These are phyloP conservation scores for Protaetia brevitarsis DNA, from an alignment of 1,140 invertebrate species.

Conservation along the genomic window DNA sequence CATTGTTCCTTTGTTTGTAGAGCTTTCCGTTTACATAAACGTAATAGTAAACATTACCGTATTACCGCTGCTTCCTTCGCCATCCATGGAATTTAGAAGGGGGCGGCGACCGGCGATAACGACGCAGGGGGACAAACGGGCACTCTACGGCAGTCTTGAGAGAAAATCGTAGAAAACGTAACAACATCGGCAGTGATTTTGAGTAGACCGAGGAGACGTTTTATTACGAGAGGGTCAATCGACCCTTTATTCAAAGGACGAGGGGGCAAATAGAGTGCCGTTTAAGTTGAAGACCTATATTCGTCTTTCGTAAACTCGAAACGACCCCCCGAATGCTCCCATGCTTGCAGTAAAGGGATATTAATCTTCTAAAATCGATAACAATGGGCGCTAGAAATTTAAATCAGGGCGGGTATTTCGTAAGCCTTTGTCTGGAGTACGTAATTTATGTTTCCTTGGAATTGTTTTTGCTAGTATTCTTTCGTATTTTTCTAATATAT, in stretches of 20 bases:
- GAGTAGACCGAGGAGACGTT: neutral
- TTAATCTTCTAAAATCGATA: neutral
- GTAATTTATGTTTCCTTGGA: too few species aligned
- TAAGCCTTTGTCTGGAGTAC: too few species aligned
- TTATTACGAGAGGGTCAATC: slow-evolving; percentile 1
- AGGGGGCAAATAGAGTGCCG: neutral
- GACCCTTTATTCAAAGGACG: neutral
- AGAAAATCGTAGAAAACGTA: slow-evolving; percentile 16
- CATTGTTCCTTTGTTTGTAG: slow-evolving; percentile 1
- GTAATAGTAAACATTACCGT: slow-evolving; percentile 13
- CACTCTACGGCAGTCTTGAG: neutral
- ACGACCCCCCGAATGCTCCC: neutral
- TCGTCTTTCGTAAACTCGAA: neutral
- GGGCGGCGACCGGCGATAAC: neutral
- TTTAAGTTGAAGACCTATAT: neutral
- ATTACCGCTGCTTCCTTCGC: neutral
- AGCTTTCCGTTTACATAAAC: slow-evolving; percentile 9
- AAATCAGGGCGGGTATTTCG: too few species aligned
- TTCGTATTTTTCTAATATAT: too few species aligned
- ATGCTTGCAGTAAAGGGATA: neutral
- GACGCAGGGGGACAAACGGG: too few species aligned
- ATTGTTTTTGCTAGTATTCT: too few species aligned
- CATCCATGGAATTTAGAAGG: neutral
- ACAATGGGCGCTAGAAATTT: too few species aligned
- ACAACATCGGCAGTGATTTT: neutral